Conservation (phyloP, 2,797 vertebrate genomes). For the Sebastes melanostomus region DNA sequence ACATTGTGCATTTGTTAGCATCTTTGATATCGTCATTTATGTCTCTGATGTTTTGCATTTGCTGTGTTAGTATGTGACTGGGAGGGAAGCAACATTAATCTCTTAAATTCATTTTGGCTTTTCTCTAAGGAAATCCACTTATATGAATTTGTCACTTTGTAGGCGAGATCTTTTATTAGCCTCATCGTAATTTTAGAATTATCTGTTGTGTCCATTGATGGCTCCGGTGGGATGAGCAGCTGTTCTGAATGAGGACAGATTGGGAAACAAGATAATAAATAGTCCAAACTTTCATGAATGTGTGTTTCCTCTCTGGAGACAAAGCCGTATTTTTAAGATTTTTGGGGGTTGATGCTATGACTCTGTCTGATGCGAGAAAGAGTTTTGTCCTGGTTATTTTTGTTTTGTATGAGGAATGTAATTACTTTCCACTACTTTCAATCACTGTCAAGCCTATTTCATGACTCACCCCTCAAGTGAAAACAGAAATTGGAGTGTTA, state of each 20-base stretch:
- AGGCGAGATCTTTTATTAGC: conserved; percentile 30
- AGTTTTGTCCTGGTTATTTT: not conserved
- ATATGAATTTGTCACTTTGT: not conserved
- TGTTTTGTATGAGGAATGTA: not conserved
- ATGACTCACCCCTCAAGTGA: not conserved
- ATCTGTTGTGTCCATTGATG: conserved; percentile 25
- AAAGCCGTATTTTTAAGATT: conserved; percentile 17
- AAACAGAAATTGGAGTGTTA: not conserved
- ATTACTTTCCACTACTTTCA: not conserved
- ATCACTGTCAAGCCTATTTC: not conserved
- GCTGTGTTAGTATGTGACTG: not conserved
- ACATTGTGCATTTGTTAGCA: not conserved
- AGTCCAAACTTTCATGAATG: conserved; percentile 20
- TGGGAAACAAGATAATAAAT: conserved; percentile 37
- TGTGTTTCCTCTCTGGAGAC: conserved; percentile 18
- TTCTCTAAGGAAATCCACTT: conserved; percentile 4
- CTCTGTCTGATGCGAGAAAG: conserved; percentile 6
- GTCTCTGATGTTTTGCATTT: conserved; percentile 22
- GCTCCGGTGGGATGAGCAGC: conserved; percentile 31
- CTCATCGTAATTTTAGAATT: conserved; percentile 17
- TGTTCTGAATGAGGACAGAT: conserved; percentile 30
- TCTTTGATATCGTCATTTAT: not conserved
- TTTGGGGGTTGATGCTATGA: not conserved
- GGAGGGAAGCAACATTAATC: not conserved
- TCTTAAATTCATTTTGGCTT: not conserved